Conservation (phyloP, 2,113 vertebrate genomes). For the Gymnorhina tibicen region DNA sequence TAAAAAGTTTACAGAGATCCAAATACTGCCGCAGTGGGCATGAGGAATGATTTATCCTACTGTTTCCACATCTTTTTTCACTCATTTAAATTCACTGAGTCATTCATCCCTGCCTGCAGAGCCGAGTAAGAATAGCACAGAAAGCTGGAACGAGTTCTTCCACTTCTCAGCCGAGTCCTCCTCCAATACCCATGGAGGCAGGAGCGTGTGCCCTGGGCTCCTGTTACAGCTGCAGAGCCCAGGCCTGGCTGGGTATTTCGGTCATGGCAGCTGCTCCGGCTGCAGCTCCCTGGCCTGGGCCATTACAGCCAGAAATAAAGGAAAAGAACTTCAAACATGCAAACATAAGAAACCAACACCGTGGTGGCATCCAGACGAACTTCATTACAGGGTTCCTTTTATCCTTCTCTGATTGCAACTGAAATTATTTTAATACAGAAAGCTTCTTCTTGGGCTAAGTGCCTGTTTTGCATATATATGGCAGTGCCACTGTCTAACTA, state of each 20-base stretch:
- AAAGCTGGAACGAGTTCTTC: neutral
- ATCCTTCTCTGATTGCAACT: neutral
- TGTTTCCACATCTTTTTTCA: neutral
- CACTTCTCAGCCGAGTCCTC: neutral
- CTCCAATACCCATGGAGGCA: neutral
- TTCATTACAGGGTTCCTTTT: conserved; percentile 2
- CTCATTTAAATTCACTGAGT: conserved; percentile 10
- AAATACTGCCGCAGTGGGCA: neutral
- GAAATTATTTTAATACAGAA: neutral
- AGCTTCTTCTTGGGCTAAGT: neutral
- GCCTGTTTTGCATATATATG: neutral
- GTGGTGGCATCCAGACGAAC: neutral
- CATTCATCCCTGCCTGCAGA: neutral
- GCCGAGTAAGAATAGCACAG: neutral
- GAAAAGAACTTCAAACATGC: neutral
- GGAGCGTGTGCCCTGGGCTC: neutral
- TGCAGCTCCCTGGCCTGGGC: neutral
- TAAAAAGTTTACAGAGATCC: neutral
- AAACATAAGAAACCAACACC: neutral
- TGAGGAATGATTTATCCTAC: neutral
- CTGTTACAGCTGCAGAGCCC: neutral
- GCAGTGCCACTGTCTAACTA: neutral
- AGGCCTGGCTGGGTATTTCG: neutral
- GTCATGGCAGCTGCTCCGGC: neutral
- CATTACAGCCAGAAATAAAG: neutral